Evolutionary conservation across 92 coral and sea anemone genomes (phyloP).

Genomic region (Zoanthus sansibaricus): DNA sequence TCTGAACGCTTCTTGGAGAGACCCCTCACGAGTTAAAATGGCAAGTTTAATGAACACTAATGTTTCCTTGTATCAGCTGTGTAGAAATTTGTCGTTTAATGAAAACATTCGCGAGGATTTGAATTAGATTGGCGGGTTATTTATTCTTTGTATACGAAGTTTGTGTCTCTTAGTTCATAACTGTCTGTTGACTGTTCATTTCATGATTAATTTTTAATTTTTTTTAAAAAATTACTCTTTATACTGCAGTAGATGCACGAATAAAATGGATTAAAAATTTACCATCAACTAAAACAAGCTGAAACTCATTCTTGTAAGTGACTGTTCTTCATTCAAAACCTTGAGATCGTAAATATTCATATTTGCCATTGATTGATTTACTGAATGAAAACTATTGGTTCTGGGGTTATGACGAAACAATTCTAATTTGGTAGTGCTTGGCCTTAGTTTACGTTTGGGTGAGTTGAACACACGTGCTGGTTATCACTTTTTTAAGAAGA

Average conservation of each 20-base stretch:
- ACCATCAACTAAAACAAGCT: neutral
- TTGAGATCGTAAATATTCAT: neutral
- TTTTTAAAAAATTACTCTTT: neutral
- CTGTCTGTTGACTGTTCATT: neutral
- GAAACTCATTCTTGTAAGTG: neutral
- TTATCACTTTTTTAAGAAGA: no score
- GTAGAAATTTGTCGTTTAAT: neutral
- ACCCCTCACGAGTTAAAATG: constrained; percentile 53
- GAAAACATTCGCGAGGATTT: neutral
- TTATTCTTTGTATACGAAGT: neutral
- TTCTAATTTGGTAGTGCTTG: neutral
- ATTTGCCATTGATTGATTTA: neutral
- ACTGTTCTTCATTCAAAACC: neutral
- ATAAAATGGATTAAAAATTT: neutral
- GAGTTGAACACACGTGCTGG: constrained; percentile 20
- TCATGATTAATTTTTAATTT: neutral
- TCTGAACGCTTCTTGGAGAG: constrained; percentile 52
- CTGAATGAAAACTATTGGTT: neutral
- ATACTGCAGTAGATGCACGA: neutral
- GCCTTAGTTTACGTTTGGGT: neutral
- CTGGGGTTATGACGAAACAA: neutral
- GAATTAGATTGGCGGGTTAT: neutral
- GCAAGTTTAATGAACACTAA: constrained; percentile 18
- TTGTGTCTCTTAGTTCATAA: neutral
- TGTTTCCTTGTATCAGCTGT: neutral